Evolutionary conservation across 2,797 vertebrate species (phyloP), one percentile per base, ranked within the genome.

Genomic region (Molossus molossus): DNA sequence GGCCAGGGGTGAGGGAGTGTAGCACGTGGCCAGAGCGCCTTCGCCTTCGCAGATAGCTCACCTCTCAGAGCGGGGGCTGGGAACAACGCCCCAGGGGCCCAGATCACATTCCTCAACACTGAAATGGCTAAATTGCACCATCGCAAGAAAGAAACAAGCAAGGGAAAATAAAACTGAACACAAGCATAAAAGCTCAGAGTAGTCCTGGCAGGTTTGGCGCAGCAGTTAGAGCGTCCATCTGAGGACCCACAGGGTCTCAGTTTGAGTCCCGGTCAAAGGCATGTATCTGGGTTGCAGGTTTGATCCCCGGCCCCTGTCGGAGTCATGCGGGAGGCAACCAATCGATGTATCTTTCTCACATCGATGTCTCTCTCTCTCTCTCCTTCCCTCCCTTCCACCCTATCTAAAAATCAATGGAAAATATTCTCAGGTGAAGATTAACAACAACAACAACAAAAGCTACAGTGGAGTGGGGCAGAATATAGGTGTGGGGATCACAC

Each of bases 131-230:
- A 4, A 87, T 33, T n/a, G 8, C 29, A n/a, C 33, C 77, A 84
- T 48, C 17, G 3, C 21, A 55, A 60, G 7, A 60, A 62, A 73
- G 50, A 67, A 85, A 14, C 25, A 82, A 80, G 64, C 53, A n/a
- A 81, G 77, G 50, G 23, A 33, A 85, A 82, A 85, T 21, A 75
- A 85, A 93, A 64, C 45, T 53, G 79, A 70, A 72, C 15, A 40
- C 15, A 53, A 45, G 11, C 45, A 17, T 48, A 33, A 37, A 65
- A 77, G 10, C 29, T 55, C 40, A 45, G 40, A 3, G 40, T 45
- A 6, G 40, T 6, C 40, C 40, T 45, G 40, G 40, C 40, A 45
- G 40, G 40, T 45, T 6, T 45, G 40, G 40, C 40, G 3, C 40
- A 4, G 40, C 40, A 45, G 40, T 45, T 45, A 45, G 40, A 45